Evolutionary conservation across 1,140 invertebrate species (phyloP).

Genomic region (Macrostomum lignano): DNA sequence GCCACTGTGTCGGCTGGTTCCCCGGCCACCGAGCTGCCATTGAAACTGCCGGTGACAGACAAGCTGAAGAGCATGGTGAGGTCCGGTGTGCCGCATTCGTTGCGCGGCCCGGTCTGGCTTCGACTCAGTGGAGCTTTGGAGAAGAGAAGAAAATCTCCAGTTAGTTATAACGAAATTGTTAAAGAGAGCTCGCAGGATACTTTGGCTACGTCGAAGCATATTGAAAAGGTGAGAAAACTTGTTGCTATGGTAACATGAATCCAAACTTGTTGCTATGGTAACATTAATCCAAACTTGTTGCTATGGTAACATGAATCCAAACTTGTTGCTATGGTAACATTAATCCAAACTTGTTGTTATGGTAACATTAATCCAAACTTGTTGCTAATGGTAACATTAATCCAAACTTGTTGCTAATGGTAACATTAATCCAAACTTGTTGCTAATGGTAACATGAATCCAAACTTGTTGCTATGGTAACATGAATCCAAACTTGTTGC

Average conservation of each 20-base stretch:
- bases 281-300: background rate
- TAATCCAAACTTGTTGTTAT: background rate
- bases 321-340: background rate
- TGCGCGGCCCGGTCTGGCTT: conserved; percentile 81
- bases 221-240: conserved; percentile 43
- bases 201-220: conserved; percentile 76
- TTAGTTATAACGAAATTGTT: conserved; percentile 69
- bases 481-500: too few species aligned
- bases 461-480: too few species aligned
- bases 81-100: conserved; percentile 69
- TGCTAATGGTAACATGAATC: too few species aligned
- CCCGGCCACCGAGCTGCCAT: background rate
- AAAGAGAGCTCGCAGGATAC: conserved; percentile 70
- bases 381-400: background rate
- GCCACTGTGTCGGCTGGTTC: background rate
- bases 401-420: too few species aligned
- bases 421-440: too few species aligned
- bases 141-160: conserved; percentile 43
- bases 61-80: conserved; percentile 59
- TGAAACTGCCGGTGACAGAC: conserved; percentile 31
- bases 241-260: background rate
- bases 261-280: background rate
- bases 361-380: background rate
- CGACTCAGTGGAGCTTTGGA: conserved; percentile 44
- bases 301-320: background rate